Conservation (phyloP, 2,888 invertebrate genomes). For the Germaria angustata region DNA sequence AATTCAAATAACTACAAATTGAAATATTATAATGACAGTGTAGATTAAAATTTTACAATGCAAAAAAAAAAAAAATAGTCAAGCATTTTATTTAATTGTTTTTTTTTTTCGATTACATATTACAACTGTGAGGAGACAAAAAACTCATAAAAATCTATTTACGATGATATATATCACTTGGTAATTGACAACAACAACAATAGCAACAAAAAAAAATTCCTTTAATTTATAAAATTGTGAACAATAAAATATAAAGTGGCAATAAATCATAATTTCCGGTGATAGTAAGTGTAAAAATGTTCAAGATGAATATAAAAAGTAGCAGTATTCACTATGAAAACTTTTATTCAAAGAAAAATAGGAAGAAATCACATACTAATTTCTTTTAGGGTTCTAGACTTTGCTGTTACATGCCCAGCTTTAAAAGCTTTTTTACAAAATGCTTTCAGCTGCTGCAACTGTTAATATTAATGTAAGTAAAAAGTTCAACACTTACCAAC, state of each 20-base stretch:
- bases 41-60: neutral
- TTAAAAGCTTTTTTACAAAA: slow-evolving; percentile 12
- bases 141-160: neutral
- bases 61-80: too few species aligned
- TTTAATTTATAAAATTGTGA: too few species aligned
- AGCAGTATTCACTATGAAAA: neutral
- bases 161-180: neutral
- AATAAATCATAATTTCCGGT: neutral
- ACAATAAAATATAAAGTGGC: too few species aligned
- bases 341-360: neutral
- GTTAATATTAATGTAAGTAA: neutral
- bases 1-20: too few species aligned
- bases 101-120: neutral
- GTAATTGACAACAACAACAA: slow-evolving; percentile 11
- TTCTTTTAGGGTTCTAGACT: neutral
- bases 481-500: slow-evolving; percentile 81
- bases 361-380: neutral
- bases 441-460: neutral
- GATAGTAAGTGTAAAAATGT: neutral
- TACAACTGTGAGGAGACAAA: neutral
- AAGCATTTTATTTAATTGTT: neutral
- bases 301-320: neutral
- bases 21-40: too few species aligned
- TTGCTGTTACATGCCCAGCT: neutral
- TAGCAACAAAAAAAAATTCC: neutral